Conservation (phyloP, 2,888 invertebrate species). For the Macropis europaea region DNA sequence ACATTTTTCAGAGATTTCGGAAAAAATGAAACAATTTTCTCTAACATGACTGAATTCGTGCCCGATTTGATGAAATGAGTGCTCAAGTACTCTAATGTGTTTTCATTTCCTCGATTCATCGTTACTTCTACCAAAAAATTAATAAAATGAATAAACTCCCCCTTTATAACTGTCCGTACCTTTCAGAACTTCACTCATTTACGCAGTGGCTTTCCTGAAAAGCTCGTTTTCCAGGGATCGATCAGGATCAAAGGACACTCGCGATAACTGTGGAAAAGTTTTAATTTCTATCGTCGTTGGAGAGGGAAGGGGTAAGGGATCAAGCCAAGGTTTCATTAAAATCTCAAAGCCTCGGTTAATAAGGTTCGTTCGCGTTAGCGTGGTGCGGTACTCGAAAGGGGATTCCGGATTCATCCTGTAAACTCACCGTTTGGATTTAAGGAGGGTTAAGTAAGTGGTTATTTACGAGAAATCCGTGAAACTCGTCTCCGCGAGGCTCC, state of each 20-base stretch:
- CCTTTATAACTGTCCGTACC: too few species aligned
- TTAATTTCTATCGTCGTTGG: slow-evolving; percentile 24
- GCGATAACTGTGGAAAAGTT: slow-evolving; percentile 1
- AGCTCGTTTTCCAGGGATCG: background rate
- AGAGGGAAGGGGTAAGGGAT: background rate
- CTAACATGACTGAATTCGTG: too few species aligned
- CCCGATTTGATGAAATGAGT: too few species aligned
- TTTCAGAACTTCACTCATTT: too few species aligned
- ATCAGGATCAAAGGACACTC: background rate
- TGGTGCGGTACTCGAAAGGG: slow-evolving; percentile 5
- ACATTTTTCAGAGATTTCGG: too few species aligned
- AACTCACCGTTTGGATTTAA: slow-evolving; percentile 33
- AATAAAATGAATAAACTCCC: too few species aligned
- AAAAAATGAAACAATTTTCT: too few species aligned
- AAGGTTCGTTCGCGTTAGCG: slow-evolving; percentile 10
- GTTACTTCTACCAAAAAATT: too few species aligned
- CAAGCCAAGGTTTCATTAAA: slow-evolving; percentile 32
- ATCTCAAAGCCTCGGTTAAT: slow-evolving; percentile 27
- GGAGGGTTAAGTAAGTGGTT: slow-evolving; percentile 47
- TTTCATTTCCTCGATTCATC: too few species aligned
- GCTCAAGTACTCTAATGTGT: too few species aligned
- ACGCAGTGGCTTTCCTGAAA: too few species aligned
- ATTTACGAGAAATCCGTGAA: slow-evolving; percentile 36
- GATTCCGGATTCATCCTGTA: slow-evolving; percentile 8
- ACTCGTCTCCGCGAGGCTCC: slow-evolving; percentile 27